Conservation (phyloP, 2,888 invertebrate species). For the Trissolcus brochymenae region DNA sequence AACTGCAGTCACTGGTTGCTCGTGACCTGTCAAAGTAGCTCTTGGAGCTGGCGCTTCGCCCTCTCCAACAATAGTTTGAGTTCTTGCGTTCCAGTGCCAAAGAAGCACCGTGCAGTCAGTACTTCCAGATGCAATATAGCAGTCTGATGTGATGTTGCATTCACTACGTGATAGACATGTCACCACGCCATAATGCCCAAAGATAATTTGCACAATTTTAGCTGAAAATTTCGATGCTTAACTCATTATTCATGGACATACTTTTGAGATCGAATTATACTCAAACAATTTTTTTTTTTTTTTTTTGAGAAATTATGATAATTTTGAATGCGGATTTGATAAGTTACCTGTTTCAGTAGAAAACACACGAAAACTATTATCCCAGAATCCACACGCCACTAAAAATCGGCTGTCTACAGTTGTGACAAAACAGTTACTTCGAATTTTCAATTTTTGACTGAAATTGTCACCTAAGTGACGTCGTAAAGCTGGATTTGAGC, state of each 20-base stretch:
- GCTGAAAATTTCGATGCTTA: constrained; percentile 79
- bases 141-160: constrained; percentile 99
- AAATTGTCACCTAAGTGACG: constrained; percentile 98
- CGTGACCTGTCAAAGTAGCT: constrained; percentile 98
- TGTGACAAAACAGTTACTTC: constrained; percentile 96
- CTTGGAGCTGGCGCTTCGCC: constrained; percentile 96
- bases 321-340: constrained; percentile 10
- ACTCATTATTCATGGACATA: not conserved
- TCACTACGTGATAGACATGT: constrained; percentile 98
- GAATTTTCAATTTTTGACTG: constrained; percentile 95
- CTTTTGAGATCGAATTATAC: not conserved
- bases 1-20: constrained; percentile 95
- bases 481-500: constrained; percentile 84
- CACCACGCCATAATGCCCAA: constrained; percentile 99
- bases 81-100: constrained; percentile 99
- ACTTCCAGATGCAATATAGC: constrained; percentile 98
- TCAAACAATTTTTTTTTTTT: not conserved
- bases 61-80: constrained; percentile 97
- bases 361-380: constrained; percentile 98
- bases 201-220: constrained; percentile 98
- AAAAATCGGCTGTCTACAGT: constrained; percentile 98
- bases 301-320: not conserved
- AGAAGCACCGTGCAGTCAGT: constrained; percentile 98
- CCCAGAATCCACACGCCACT: constrained; percentile 99
- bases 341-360: constrained; percentile 92